These are phyloP conservation scores for Drosophila kepulauana DNA, from an alignment of 1,140 invertebrate species.

Conservation along the genomic window DNA sequence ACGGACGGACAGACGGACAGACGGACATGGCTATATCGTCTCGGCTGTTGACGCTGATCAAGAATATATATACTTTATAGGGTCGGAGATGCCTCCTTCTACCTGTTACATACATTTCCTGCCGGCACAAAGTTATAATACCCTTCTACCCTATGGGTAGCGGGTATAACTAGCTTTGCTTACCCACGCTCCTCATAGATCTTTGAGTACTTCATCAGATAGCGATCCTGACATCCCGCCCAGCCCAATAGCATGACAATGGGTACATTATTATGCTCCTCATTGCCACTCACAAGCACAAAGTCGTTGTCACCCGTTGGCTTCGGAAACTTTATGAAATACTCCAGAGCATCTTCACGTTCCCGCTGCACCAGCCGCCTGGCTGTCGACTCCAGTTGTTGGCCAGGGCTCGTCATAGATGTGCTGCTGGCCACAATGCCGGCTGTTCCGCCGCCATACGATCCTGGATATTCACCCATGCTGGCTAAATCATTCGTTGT, in stretches of 20 bases:
- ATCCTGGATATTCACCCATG: constrained; percentile 35
- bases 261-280: constrained; percentile 88
- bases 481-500: constrained; percentile 41
- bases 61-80: too few relatives aligned
- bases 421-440: constrained; percentile 21
- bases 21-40: too few relatives aligned
- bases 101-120: too few relatives aligned
- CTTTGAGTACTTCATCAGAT: constrained; percentile 91
- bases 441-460: constrained; percentile 32
- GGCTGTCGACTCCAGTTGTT: neutral
- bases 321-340: constrained; percentile 88
- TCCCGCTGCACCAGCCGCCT: constrained; percentile 13
- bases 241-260: constrained; percentile 92
- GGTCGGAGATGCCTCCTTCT: too few relatives aligned
- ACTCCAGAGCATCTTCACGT: constrained; percentile 86
- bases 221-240: constrained; percentile 91
- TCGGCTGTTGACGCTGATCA: too few relatives aligned
- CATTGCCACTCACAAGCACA: constrained; percentile 85
- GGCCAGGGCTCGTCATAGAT: constrained; percentile 9
- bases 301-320: constrained; percentile 85
- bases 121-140: too few relatives aligned
- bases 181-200: constrained; percentile 92
- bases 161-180: constrained; percentile 56
- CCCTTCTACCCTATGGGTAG: too few relatives aligned
- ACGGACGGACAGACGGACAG: too few relatives aligned